A percentile compares a stretch with the other conserved stretches of the same genome.
These are phyloP conservation scores for Genyomyrus donnyi DNA, from an alignment of 2,113 vertebrate genomes.

Conservation along the genomic window DNA sequence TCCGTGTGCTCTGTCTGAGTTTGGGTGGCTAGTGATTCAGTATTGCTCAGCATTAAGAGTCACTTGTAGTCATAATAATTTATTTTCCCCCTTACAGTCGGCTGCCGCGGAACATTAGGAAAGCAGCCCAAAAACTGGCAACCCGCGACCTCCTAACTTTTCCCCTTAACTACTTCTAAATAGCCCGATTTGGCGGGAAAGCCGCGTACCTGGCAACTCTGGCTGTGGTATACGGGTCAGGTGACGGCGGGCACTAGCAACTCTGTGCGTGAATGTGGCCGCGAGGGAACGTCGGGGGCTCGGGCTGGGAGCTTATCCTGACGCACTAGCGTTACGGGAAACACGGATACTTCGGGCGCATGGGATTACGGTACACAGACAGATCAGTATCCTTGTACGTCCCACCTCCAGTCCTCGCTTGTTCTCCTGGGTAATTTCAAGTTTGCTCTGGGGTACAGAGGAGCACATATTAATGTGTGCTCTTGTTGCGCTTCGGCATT, in stretches of 20 bases:
- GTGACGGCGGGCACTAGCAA: background rate
- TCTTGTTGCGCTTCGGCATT: background rate
- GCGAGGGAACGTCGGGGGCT: background rate
- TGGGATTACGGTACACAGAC: background rate
- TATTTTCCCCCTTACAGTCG: no score
- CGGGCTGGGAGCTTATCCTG: background rate
- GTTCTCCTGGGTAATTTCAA: background rate
- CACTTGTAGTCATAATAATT: no score
- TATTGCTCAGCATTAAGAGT: no score
- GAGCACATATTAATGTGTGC: background rate
- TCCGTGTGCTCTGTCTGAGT: no score
- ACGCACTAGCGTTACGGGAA: background rate
- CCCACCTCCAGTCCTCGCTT: background rate
- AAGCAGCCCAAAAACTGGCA: no score
- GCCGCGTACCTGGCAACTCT: no score
- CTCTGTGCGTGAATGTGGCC: background rate
- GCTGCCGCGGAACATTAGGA: no score
- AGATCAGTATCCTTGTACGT: background rate
- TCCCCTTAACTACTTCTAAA: no score
- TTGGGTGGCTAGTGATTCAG: no score
- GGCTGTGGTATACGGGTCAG: background rate
- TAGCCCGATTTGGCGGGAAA: no score
- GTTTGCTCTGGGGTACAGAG: background rate
- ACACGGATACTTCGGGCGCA: background rate
- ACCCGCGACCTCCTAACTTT: no score